These are phyloP conservation scores for Atherix ibis DNA, from an alignment of 2,888 invertebrate species.

Conservation along the genomic window DNA sequence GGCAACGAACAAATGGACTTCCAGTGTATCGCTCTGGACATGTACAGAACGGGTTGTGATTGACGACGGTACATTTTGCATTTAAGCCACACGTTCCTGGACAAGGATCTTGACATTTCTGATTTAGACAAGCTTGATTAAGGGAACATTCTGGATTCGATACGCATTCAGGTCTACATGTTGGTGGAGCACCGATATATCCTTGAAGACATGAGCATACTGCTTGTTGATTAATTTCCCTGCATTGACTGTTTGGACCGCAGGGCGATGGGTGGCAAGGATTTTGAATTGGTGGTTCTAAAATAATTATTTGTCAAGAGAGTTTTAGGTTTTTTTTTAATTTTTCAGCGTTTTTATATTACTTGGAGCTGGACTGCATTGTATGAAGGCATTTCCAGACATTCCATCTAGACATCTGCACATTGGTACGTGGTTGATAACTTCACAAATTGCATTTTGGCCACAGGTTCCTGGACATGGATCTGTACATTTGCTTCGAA, in stretches of 20 bases:
- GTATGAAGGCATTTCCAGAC: slow-evolving; percentile 64
- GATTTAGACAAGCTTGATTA: slow-evolving; percentile 51
- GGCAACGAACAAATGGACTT: slow-evolving; percentile 47
- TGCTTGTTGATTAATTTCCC: slow-evolving; percentile 45
- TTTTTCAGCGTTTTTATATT: slow-evolving; percentile 8
- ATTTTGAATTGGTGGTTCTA: slow-evolving; percentile 35
- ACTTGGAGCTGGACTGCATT: slow-evolving; percentile 36
- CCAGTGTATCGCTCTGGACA: slow-evolving; percentile 51
- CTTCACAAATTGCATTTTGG: slow-evolving; percentile 60
- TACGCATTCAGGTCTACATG: slow-evolving; percentile 56
- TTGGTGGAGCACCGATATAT: slow-evolving; percentile 53
- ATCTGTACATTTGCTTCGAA: slow-evolving; percentile 54
- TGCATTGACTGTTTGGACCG: slow-evolving; percentile 54
- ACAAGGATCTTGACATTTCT: slow-evolving; percentile 60
- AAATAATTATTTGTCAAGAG: slow-evolving; percentile 13
- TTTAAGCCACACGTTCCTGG: slow-evolving; percentile 55
- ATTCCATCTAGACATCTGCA: slow-evolving; percentile 60
- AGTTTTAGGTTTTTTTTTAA: background rate
- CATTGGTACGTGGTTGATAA: slow-evolving; percentile 61
- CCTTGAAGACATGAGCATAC: slow-evolving; percentile 47
- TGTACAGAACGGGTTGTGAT: slow-evolving; percentile 56
- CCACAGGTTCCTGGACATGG: slow-evolving; percentile 62
- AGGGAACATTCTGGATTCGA: slow-evolving; percentile 53
- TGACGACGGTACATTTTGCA: slow-evolving; percentile 54
- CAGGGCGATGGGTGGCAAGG: slow-evolving; percentile 58